Base-by-base conservation (phyloP, 1,140 invertebrate species). In the Sycophaga agraensis region DNA sequence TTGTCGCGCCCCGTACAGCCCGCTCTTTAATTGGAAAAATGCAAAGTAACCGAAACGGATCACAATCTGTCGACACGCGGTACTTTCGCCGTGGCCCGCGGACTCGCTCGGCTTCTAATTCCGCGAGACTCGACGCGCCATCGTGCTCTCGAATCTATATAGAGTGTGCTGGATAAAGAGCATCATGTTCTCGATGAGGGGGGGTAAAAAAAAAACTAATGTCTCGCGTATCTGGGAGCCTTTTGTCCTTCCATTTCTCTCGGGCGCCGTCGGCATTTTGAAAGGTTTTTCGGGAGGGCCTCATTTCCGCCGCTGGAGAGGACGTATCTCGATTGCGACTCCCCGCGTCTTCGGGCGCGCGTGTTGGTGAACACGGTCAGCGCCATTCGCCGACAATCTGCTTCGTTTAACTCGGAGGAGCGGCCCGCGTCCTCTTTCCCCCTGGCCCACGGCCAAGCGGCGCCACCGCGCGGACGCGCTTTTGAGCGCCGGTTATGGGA, bases 371-470 rank as follows among this genome's bases (percentile, higher is more conserved):
- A 58, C 39, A 61, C 48, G 58, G 60, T 49, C 35, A 53, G 57
- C 34, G 24, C 43, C 4, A 51, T 57, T 62, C 58, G 66, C 66
- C 66, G 64, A 74, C 66, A 69, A 70, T 72, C 69, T 71, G 68
- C 67, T 75, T 76, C 73, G 71, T 73, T 76, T 74, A 75, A 73
- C 72, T 39, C 51, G 59, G 67, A 65, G 24, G 34, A 6, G 17
- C 9, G 14, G 49, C 22, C 40, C 35, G 42, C 11, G 22, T 31
- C 17, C 8, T 43, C 17, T 21, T 34, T 45, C 21, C 21, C 16
- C 37, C 63, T 76, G 73, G 74, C 69, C 56, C 59, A 70, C 59
- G 53, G 70, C 74, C 73, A 76, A 50, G 72, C n/a, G n/a, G 35
- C 63, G 61, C 61, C 73, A 73, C 72, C 70, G 66, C 64, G 59